Conservation (phyloP, 2,797 vertebrate species). For the Moxostoma hubbsi region DNA sequence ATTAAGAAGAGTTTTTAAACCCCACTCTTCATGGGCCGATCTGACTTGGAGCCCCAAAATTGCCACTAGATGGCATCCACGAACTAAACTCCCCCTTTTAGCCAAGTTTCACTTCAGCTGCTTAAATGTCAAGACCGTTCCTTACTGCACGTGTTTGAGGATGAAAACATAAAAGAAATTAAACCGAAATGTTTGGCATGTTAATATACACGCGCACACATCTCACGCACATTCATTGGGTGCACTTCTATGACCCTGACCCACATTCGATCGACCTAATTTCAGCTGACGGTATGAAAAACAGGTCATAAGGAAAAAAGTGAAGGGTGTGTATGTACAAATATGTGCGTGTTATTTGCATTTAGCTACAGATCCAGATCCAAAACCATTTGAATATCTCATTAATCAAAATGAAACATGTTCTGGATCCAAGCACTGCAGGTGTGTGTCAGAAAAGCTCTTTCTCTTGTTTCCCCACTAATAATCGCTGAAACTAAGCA, state of each 20-base stretch:
- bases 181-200: not conserved
- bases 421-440: conserved; percentile 29
- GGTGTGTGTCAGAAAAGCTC: not conserved
- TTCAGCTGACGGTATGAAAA: not conserved
- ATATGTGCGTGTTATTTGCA: not conserved
- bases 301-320: not conserved
- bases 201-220: not conserved
- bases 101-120: not conserved
- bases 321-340: not conserved
- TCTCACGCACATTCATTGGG: not conserved
- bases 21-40: not conserved
- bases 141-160: not conserved
- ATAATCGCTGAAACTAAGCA: not conserved
- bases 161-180: not conserved
- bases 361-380: conserved; percentile 21
- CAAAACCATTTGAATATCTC: conserved; percentile 8
- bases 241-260: not conserved
- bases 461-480: not conserved
- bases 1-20: no score
- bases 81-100: conserved; percentile 6
- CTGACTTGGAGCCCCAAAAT: not conserved
- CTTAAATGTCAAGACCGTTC: not conserved
- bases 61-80: conserved; percentile 49
- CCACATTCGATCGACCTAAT: conserved; percentile 16
- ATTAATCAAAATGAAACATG: conserved; percentile 36